A percentile compares a stretch with the other conserved stretches of the same genome.
Evolutionary conservation across 2,888 invertebrate species (phyloP).

Genomic region (Pocota personata): DNA sequence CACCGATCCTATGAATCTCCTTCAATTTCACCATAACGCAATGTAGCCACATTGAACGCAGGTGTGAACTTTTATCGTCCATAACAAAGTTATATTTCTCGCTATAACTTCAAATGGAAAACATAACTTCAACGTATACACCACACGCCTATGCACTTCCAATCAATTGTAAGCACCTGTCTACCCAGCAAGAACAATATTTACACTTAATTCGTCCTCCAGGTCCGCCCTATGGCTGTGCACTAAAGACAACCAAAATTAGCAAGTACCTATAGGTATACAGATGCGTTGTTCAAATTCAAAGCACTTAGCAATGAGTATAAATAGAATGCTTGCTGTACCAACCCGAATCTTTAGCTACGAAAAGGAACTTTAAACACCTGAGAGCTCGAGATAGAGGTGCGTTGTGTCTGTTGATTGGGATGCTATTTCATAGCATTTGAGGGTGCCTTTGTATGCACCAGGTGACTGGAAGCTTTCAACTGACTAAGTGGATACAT

Average conservation of each 20-base stretch:
- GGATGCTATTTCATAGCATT: background rate
- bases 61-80: slow-evolving; percentile 60
- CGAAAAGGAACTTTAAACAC: background rate
- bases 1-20: background rate
- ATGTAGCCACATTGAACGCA: slow-evolving; percentile 26
- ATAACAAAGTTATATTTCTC: slow-evolving; percentile 45
- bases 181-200: slow-evolving; percentile 48
- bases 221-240: background rate
- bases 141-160: slow-evolving; percentile 27
- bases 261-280: background rate
- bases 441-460: background rate
- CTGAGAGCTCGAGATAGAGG: background rate
- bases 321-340: background rate
- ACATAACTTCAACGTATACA: slow-evolving; percentile 37
- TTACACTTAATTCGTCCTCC: slow-evolving; percentile 50
- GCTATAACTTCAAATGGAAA: slow-evolving; percentile 57
- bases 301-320: background rate
- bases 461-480: slow-evolving; percentile 31
- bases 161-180: slow-evolving; percentile 60
- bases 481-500: slow-evolving; percentile 25
- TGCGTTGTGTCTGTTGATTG: background rate
- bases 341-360: background rate
- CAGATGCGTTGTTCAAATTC: slow-evolving; percentile 9
- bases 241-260: background rate
- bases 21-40: background rate